phyloP scores from a whole-genome alignment of 2,797 vertebrate species.

The Dendrocincla tyrannina region DNA sequence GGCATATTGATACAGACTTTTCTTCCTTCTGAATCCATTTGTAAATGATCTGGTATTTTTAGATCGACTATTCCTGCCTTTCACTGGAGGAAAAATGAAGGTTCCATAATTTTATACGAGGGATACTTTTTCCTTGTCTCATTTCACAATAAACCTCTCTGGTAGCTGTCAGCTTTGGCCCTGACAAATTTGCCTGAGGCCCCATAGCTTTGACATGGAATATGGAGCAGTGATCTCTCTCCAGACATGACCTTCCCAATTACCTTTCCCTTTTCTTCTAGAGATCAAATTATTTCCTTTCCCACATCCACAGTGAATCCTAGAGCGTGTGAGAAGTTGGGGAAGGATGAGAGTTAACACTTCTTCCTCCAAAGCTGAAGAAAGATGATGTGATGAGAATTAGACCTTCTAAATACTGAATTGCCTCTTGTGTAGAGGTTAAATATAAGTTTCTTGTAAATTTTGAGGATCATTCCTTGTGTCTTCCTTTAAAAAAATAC shows the following conservation, averaged over 20 bases:
- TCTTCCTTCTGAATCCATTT: not conserved
- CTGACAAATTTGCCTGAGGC: not conserved
- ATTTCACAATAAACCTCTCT: not conserved
- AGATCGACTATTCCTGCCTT: not conserved
- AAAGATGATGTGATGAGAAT: not conserved
- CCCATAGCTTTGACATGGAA: fast-evolving
- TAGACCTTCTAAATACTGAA: not conserved
- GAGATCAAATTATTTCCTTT: not conserved
- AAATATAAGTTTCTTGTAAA: not conserved
- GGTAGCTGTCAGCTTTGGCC: not conserved
- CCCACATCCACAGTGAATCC: not conserved
- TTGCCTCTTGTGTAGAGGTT: not conserved
- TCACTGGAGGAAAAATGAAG: not conserved
- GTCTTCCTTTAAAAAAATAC: not conserved
- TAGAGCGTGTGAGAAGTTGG: not conserved
- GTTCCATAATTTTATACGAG: not conserved
- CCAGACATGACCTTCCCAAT: not conserved
- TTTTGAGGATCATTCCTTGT: not conserved
- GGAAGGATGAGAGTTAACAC: not conserved
- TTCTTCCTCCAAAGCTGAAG: not conserved
- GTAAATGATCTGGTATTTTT: not conserved
- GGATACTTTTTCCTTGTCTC: not conserved
- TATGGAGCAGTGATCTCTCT: not conserved
- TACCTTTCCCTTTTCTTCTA: not conserved
- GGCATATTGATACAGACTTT: not conserved